Base-by-base conservation (phyloP, 2,888 invertebrate genomes). In the Andrena chrysosceles region DNA sequence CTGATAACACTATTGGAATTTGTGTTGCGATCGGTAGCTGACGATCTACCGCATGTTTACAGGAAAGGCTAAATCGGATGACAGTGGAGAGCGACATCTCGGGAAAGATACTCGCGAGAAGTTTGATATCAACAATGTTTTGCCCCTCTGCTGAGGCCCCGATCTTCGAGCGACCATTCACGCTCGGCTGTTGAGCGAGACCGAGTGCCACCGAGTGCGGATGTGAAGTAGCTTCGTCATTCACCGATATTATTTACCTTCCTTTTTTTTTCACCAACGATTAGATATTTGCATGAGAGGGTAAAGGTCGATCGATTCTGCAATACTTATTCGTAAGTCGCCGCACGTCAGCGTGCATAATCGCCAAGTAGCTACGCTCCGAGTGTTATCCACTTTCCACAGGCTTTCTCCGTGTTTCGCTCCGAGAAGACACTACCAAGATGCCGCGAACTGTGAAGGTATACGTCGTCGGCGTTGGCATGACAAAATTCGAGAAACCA, bases 401-500 rank as follows among this genome's bases (percentile, higher is more conserved):
- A 20, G 13, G 16, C 7, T n/a, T 49, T 67, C 52, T 10, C 54
- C 20, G 23, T 13, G 3, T 29, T 26, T 23, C 10, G 16, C 13
- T 49, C 26, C 2, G 13, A 71, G 23, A 13, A 42, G n/a, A 10
- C 8, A 13, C 4, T 3, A 8, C 49, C 76, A 91, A 89, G 71
- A 93, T 93, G 93, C 88, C 83, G 31, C 72, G 63, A 20, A 92
- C 81, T 77, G 78, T 89, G 56, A 94, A 94, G 94, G 98, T 98
- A 71, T 99, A 96, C 94, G 98, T 99, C 73, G 96, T 99, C 91
- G 99, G 99, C 85, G 99, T 99, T 88, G 99, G 99, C 85, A 99
- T 99, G 99, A 99, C 99, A 84, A 99, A 99, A 96, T 99, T 99
- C 94, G 97, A 98, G 92, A 99, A 99, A 94, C 99, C 99, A 64